Base-by-base conservation (phyloP, 2,888 invertebrate genomes). In the Agrotis exclamationis region DNA sequence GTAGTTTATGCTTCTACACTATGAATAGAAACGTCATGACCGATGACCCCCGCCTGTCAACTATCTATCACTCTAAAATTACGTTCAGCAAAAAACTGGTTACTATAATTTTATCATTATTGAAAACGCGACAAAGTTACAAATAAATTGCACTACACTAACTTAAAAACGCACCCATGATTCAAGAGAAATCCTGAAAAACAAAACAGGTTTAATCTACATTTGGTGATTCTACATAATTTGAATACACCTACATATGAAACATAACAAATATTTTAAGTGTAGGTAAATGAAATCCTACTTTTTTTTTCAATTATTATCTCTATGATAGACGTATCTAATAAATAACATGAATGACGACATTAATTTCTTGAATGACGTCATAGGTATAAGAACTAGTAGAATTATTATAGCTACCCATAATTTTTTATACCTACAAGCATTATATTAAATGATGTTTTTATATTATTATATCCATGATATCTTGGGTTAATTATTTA, bases 301-400 rank as follows among this genome's bases (percentile, higher is more conserved):
- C 0, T 77, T 66, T 39, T 66, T 39, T 44, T 48, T 70, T 77
- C 13, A 20, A 39, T n/a, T n/a, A 39, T 39, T 11, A 39, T 39
- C 20, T 44, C 13, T 51, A 47, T 50, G 9, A 24, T n/a, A 54
- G 39, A 22, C 13, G 6, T 39, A n/a, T n/a, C n/a, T n/a, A 45
- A 51, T 47, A 47, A 56, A 64, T 74, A 20, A 33, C 50, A 6
- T 14, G 6, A 14, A 33, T 16, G 20, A 50, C 14, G 22, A 16
- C 51, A 62, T 44, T 68, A 53, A 75, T 79, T 77, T 70, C 47
- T 51, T 14, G n/a, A 53, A 45, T 57, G 50, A 70, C 71, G 60
- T 71, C 72, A 70, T 53, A 51, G 22, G 63, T 50, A 51, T 48
- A 77, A 67, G 50, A 60, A 62, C 48, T 57, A 4, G 3, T 22